Conservation (phyloP, 2,797 vertebrate genomes). For the Notamacropus eugenii region DNA sequence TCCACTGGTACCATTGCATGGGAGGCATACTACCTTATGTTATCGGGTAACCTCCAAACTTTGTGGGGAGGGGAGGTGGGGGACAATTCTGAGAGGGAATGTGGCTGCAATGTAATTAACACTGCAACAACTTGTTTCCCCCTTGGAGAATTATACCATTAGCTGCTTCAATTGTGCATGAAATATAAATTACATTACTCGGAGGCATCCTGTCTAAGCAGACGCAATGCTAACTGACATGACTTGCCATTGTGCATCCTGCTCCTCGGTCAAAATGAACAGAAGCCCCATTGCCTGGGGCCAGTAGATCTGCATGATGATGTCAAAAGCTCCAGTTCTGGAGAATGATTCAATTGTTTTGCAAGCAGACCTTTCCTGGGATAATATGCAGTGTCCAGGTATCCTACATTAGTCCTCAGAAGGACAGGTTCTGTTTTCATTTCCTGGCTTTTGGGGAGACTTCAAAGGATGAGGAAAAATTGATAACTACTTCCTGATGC, state of each 20-base stretch:
- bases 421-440: not conserved
- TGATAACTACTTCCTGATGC: not conserved
- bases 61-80: slow-evolving; percentile 45
- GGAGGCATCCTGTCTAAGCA: slow-evolving; percentile 87
- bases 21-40: slow-evolving; percentile 28
- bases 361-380: slow-evolving; percentile 5
- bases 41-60: slow-evolving; percentile 68
- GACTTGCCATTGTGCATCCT: slow-evolving; percentile 84
- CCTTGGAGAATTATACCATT: slow-evolving; percentile 91
- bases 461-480: not conserved
- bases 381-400: not conserved
- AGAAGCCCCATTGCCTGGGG: slow-evolving; percentile 65
- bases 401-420: not conserved
- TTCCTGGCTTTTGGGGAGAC: not conserved
- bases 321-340: slow-evolving; percentile 73
- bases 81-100: slow-evolving; percentile 69
- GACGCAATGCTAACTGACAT: slow-evolving; percentile 87
- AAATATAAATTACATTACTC: slow-evolving; percentile 91
- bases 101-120: slow-evolving; percentile 88
- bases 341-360: slow-evolving; percentile 43
- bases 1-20: slow-evolving; percentile 30
- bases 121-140: slow-evolving; percentile 89
- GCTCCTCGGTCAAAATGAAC: slow-evolving; percentile 77
- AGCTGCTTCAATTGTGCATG: slow-evolving; percentile 91
- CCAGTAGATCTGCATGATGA: slow-evolving; percentile 73